Evolutionary conservation across 1,140 invertebrate genomes (phyloP).

Genomic region (Daktulosphaira vitifoliae): DNA sequence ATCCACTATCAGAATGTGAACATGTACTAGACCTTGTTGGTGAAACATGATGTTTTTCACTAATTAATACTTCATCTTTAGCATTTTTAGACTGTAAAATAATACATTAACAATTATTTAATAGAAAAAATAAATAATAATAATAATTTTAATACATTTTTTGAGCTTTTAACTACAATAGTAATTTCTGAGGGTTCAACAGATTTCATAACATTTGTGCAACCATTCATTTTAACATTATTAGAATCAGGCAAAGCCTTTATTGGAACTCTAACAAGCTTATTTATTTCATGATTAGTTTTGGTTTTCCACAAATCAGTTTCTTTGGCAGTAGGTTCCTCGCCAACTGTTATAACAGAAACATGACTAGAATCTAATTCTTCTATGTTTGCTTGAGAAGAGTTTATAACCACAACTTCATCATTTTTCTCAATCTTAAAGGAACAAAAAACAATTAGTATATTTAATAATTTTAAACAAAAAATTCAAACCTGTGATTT

Average conservation of each 20-base stretch:
- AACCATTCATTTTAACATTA: constrained; percentile 18
- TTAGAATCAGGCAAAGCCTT: neutral
- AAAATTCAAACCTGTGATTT: constrained; percentile 51
- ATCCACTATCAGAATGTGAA: constrained; percentile 39
- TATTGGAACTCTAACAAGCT: constrained; percentile 7
- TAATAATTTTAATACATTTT: constrained; percentile 35
- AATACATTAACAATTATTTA: too few relatives aligned
- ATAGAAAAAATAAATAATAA: neutral
- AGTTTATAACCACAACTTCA: constrained; percentile 39
- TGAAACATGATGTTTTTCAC: constrained; percentile 43
- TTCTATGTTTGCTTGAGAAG: constrained; percentile 46
- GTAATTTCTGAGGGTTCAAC: constrained; percentile 39
- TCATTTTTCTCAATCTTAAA: constrained; percentile 36
- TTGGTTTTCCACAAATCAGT: constrained; percentile 17
- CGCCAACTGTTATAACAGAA: constrained; percentile 79
- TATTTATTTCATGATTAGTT: constrained; percentile 9
- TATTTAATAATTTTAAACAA: too few relatives aligned
- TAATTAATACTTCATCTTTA: constrained; percentile 32
- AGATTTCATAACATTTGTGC: neutral
- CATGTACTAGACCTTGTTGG: constrained; percentile 42
- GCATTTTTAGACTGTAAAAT: constrained; percentile 20
- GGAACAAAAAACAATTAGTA: constrained; percentile 44
- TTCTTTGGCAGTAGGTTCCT: constrained; percentile 45
- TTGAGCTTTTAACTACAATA: constrained; percentile 41
- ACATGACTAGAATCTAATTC: constrained; percentile 67